phyloP scores from a whole-genome alignment of 2,888 invertebrate genomes.

The Margaritifera margaritifera region DNA sequence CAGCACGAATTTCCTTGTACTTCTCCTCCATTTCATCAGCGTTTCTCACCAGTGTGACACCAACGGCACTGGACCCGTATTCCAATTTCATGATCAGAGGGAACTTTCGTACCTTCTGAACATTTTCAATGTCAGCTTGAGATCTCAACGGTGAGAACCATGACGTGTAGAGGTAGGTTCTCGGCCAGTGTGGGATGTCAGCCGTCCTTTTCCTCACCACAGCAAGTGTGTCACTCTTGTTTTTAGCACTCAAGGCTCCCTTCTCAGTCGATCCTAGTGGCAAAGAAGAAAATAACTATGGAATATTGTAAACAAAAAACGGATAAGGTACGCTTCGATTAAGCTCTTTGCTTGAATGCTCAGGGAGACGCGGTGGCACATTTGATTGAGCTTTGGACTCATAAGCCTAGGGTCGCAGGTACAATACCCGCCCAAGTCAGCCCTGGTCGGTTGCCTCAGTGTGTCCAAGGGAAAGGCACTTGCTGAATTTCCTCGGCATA shows the following conservation, averaged over 20 bases:
- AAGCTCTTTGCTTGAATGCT: too few species aligned
- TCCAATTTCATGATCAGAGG: slow-evolving; percentile 53
- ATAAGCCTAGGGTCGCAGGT: too few species aligned
- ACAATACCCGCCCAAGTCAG: too few species aligned
- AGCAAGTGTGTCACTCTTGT: slow-evolving; percentile 43
- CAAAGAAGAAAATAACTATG: too few species aligned
- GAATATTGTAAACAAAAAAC: too few species aligned
- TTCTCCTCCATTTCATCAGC: slow-evolving; percentile 27
- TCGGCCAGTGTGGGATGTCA: slow-evolving; percentile 49
- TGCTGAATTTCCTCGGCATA: too few species aligned
- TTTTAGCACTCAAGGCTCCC: slow-evolving; percentile 44
- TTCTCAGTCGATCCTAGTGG: slow-evolving; percentile 22
- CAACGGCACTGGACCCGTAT: slow-evolving; percentile 56
- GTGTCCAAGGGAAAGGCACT: too few species aligned
- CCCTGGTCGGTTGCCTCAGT: too few species aligned
- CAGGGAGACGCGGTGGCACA: too few species aligned
- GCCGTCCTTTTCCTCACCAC: slow-evolving; percentile 20
- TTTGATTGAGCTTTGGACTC: too few species aligned
- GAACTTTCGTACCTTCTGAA: slow-evolving; percentile 6
- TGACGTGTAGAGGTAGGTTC: slow-evolving; percentile 41
- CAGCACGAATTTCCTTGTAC: slow-evolving; percentile 24
- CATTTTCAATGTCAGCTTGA: slow-evolving; percentile 22
- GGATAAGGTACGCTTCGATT: too few species aligned
- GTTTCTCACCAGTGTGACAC: slow-evolving; percentile 40
- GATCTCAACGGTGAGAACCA: slow-evolving; percentile 22